Conservation (phyloP, 1,140 invertebrate species). For the Heliconius melpomene region DNA sequence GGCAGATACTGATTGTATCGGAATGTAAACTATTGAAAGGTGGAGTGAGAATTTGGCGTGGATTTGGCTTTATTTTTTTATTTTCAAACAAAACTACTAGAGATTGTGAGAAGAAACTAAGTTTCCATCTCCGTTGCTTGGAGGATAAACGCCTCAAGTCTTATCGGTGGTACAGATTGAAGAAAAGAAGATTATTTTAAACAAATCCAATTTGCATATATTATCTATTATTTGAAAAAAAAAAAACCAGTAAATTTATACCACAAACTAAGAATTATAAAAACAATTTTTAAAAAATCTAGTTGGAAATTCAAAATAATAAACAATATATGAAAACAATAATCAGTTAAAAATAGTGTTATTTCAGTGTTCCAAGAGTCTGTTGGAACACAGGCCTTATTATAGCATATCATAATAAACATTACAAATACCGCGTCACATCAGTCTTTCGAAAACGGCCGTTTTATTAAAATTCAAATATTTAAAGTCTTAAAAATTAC, state of each 20-base stretch:
- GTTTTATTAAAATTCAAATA: conserved; percentile 3
- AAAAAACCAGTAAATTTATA: neutral
- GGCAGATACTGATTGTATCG: conserved; percentile 18
- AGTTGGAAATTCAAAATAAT: neutral
- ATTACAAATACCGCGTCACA: conserved; percentile 34
- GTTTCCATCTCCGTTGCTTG: conserved; percentile 48
- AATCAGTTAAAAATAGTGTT: conserved; percentile 23
- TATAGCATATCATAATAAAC: neutral
- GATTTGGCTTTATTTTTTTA: conserved; percentile 58
- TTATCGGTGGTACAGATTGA: conserved; percentile 41
- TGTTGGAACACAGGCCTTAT: neutral
- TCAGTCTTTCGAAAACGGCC: conserved; percentile 43
- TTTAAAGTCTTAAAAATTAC: conserved; percentile 6
- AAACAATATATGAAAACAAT: conserved; percentile 3
- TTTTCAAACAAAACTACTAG: conserved; percentile 48
- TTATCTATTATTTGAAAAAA: neutral
- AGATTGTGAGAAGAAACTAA: conserved; percentile 48
- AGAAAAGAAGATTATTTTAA: neutral
- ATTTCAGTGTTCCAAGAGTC: neutral
- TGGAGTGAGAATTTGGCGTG: conserved; percentile 46
- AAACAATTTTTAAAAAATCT: neutral
- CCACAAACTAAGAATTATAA: neutral
- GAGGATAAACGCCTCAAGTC: conserved; percentile 46
- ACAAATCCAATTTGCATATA: neutral
- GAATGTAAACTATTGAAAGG: conserved; percentile 40